These are phyloP conservation scores for Eupithecia centaureata DNA, from an alignment of 2,888 invertebrate species.

Conservation along the genomic window DNA sequence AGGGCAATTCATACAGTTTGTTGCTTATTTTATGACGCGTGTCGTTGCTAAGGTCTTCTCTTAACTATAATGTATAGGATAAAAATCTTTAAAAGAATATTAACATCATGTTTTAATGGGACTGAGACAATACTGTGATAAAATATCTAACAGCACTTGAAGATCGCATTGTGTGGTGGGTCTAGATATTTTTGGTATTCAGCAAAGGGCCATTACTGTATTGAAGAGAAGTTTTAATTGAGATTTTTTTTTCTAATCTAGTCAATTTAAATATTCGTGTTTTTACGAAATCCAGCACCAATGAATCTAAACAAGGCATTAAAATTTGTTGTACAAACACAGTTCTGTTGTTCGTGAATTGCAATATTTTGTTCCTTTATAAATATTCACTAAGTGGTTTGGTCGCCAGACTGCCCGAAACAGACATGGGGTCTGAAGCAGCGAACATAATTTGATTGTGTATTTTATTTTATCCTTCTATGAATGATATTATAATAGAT, in stretches of 20 bases:
- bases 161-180: too few relatives aligned
- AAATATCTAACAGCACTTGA: too few relatives aligned
- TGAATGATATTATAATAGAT: too few relatives aligned
- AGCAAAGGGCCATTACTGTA: not conserved
- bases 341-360: not conserved
- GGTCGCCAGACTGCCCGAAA: not conserved
- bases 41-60: not conserved
- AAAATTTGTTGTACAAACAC: not conserved
- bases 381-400: not conserved
- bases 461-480: too few relatives aligned
- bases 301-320: not conserved
- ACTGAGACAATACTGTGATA: too few relatives aligned
- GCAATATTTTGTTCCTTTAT: too few relatives aligned
- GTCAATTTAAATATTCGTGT: not conserved
- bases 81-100: too few relatives aligned
- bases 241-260: not conserved
- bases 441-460: not conserved
- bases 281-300: not conserved
- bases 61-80: too few relatives aligned
- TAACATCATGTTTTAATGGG: too few relatives aligned
- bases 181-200: too few relatives aligned
- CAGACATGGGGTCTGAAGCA: not conserved
- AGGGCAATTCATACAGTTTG: slow-evolving; percentile 2
- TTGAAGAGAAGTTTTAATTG: not conserved
- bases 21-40: slow-evolving; percentile 1